A percentile compares a stretch with the other conserved stretches of the same genome.
Evolutionary conservation across 1,140 invertebrate species (phyloP).

Genomic region (Pomacea maculata): DNA sequence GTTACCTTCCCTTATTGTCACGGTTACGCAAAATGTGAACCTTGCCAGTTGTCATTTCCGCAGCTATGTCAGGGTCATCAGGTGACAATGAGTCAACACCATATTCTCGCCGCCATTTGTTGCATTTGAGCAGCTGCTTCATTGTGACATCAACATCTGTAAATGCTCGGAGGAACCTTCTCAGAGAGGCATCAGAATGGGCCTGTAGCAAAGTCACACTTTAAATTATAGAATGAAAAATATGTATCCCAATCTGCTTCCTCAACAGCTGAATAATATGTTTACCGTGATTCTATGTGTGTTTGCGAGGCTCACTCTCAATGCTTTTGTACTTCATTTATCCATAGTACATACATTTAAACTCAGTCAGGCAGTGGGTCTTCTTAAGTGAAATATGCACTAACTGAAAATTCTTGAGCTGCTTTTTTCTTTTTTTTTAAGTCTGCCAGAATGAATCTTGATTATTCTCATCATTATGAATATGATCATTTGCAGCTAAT

Average conservation of each 20-base stretch:
- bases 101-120: constrained; percentile 78
- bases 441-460: too few species aligned
- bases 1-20: constrained; percentile 73
- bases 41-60: constrained; percentile 72
- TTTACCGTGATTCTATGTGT: not conserved
- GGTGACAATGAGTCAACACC: constrained; percentile 68
- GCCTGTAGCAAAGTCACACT: constrained; percentile 22
- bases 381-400: too few species aligned
- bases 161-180: constrained; percentile 74
- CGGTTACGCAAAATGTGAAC: constrained; percentile 75
- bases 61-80: constrained; percentile 72
- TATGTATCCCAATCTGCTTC: not conserved
- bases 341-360: too few species aligned
- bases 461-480: too few species aligned
- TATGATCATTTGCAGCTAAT: too few species aligned
- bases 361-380: too few species aligned
- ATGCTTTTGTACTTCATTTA: too few species aligned
- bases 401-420: too few species aligned
- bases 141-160: constrained; percentile 77
- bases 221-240: not conserved
- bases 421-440: too few species aligned
- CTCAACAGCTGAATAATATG: not conserved
- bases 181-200: constrained; percentile 39
- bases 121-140: constrained; percentile 79
- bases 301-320: not conserved